Base-by-base conservation (phyloP, 2,888 invertebrate species). In the Fissipunctia ypsillon region DNA sequence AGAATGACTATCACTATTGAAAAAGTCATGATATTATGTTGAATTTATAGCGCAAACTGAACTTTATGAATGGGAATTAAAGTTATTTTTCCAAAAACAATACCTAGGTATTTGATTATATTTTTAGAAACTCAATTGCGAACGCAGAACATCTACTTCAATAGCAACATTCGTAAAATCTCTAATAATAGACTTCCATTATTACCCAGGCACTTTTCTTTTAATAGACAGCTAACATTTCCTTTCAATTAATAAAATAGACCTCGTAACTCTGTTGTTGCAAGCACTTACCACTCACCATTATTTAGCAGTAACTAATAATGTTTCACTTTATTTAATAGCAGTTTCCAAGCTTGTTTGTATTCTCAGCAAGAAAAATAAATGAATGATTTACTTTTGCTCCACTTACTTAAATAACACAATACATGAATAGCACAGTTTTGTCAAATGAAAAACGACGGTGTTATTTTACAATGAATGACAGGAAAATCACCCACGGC, bases 221-320 rank as follows among this genome's bases (percentile, higher is more conserved):
- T 59, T 19, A 59, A n/a, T 5, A 50, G 43, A 50, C 48, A 59
- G 57, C n/a, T 76, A 59, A 31, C 35, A 52, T 50, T 74, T 75
- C 16, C n/a, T 67, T 75, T 74, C 19, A 67, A 67, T 75, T 75
- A 45, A 45, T 60, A 22, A 59, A 68, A 76, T 60, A 38, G 45
- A 45, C 41, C 48, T 57, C 35, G 41, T 48, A 64, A 74, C 48
- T 65, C 65, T 65, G 56, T 56, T 57, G 7, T 41, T 74, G 48
- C 65, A 35, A 50, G 48, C 48, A 28, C 63, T 72, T 73, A 48
- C 41, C 35, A 28, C 52, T 75, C 76, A 25, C 38, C 38, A 60
- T 76, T 76, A 60, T 45, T 67, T 52, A 38, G 22, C 45, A 45
- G 45, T 68, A 59, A 68, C 14, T 52, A 59, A 38, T 67, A 68